These are phyloP conservation scores for Rhopilema esculentum DNA, from an alignment of 30 jellyfish, hydroid and myxozoan species.

Conservation along the genomic window DNA sequence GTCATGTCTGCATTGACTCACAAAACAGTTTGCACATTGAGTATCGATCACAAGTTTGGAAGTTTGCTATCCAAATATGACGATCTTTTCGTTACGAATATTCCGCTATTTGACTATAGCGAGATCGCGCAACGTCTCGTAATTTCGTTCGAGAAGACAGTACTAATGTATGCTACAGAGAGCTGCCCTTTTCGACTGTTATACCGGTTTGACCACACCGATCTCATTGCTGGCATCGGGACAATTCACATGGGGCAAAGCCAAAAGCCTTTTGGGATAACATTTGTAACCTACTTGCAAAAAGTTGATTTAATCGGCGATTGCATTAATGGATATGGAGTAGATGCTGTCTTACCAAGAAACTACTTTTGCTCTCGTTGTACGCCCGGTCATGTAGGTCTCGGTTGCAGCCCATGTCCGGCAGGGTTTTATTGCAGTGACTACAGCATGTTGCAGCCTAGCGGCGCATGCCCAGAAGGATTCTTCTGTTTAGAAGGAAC, in stretches of 20 bases:
- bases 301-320: conserved; percentile 97
- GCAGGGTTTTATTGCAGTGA: conserved; percentile 99
- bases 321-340: conserved; percentile 99
- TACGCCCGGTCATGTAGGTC: conserved; percentile 99
- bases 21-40: conserved; percentile 70
- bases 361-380: conserved; percentile 96
- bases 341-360: conserved; percentile 94
- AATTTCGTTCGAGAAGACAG: conserved; percentile 93
- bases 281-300: conserved; percentile 97
- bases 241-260: conserved; percentile 94
- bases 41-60: conserved; percentile 95
- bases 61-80: conserved; percentile 95
- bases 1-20: conserved; percentile 70
- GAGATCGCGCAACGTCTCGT: conserved; percentile 94
- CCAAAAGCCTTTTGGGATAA: conserved; percentile 89
- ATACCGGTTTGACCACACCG: conserved; percentile 94
- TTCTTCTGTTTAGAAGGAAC: conserved; percentile 97
- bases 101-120: conserved; percentile 92
- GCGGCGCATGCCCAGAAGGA: conserved; percentile 99
- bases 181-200: conserved; percentile 97
- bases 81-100: conserved; percentile 93
- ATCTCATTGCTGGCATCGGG: conserved; percentile 96
- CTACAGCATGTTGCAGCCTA: conserved; percentile 99
- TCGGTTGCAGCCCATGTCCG: conserved; percentile 99
- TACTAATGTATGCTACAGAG: conserved; percentile 96